phyloP scores from a whole-genome alignment of 2,113 vertebrate genomes.

The Potamarius usumacintae region DNA sequence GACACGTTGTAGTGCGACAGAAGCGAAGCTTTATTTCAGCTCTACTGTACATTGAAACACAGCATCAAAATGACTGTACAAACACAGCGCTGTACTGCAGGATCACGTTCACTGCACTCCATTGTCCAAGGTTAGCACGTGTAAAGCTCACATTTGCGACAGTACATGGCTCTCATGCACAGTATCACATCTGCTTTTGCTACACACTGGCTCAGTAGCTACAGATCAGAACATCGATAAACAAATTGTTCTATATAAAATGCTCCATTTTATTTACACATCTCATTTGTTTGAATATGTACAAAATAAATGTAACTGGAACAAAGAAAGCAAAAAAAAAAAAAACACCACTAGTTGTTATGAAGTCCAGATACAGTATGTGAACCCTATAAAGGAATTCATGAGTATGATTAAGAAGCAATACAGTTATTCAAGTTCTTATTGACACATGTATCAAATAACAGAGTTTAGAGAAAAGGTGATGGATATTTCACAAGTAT shows the following conservation, averaged over 20 bases:
- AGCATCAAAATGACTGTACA: constrained; percentile 61
- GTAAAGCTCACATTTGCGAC: constrained; percentile 61
- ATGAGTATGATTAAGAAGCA: background rate
- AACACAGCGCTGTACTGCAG: constrained; percentile 55
- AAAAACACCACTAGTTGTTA: background rate
- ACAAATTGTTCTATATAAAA: constrained; percentile 60
- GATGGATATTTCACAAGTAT: background rate
- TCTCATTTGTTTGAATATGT: constrained; percentile 53
- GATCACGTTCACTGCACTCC: constrained; percentile 42
- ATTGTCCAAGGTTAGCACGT: constrained; percentile 42
- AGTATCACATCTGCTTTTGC: constrained; percentile 30
- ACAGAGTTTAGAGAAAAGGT: background rate
- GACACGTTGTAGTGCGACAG: background rate
- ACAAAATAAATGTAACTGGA: constrained; percentile 46
- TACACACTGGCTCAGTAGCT: constrained; percentile 16
- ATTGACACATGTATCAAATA: background rate
- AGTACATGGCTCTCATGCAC: constrained; percentile 50
- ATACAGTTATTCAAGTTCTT: background rate
- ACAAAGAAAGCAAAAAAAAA: constrained; percentile 4
- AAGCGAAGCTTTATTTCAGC: constrained; percentile 55
- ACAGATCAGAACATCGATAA: constrained; percentile 45
- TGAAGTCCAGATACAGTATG: background rate
- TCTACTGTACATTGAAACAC: constrained; percentile 57
- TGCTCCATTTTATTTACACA: constrained; percentile 51
- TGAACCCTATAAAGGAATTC: background rate